Evolutionary conservation across 2,888 invertebrate species (phyloP).

Genomic region (Gymnoscelis rufifasciata): DNA sequence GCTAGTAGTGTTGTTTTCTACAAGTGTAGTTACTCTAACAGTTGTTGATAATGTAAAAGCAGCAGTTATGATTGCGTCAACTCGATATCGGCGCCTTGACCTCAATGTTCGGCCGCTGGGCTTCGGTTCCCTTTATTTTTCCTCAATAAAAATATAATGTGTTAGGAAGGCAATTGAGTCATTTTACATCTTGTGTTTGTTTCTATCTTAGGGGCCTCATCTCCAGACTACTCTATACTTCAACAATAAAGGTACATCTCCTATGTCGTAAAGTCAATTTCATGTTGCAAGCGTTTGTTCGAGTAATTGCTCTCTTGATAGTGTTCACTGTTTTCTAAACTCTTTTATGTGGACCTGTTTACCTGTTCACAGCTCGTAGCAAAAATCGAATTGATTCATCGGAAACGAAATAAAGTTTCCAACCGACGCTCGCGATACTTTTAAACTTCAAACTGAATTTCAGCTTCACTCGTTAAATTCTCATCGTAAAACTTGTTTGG

Average conservation of each 20-base stretch:
- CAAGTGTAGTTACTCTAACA: conserved; percentile 15
- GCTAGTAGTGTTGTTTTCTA: conserved; percentile 1
- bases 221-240: too few relatives aligned
- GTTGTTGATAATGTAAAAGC: conserved; percentile 25
- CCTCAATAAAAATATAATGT: conserved; percentile 28
- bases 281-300: too few relatives aligned
- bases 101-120: conserved; percentile 43
- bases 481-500: conserved; percentile 24
- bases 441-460: conserved; percentile 21
- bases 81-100: conserved; percentile 58
- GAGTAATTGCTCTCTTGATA: too few relatives aligned
- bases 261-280: too few relatives aligned
- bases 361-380: not conserved
- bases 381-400: conserved; percentile 14
- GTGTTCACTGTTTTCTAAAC: too few relatives aligned
- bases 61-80: conserved; percentile 56
- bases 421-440: conserved; percentile 10
- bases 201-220: too few relatives aligned
- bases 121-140: conserved; percentile 35
- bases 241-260: too few relatives aligned
- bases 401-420: conserved; percentile 15
- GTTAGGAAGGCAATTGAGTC: conserved; percentile 9
- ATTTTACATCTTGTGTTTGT: conserved; percentile 3
- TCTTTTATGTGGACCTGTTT: not conserved
- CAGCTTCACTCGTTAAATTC: conserved; percentile 20